phyloP scores from a whole-genome alignment of 2,888 invertebrate genomes.

The Hemaris fuciformis region DNA sequence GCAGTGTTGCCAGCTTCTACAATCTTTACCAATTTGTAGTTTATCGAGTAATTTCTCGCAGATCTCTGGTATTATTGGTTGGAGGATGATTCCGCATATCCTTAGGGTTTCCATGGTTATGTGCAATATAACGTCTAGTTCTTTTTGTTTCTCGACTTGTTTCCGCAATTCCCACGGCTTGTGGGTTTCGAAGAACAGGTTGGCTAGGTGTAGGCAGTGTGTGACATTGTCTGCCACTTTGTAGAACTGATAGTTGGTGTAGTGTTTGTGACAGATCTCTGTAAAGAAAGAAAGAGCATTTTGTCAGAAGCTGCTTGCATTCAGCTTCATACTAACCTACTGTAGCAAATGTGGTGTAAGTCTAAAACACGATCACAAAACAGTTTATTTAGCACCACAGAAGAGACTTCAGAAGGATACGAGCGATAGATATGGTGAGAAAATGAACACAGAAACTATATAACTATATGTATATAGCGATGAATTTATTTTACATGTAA shows the following conservation, averaged over 20 bases:
- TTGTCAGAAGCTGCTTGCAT: too few relatives aligned
- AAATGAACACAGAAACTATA: too few relatives aligned
- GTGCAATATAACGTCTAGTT: conserved; percentile 88
- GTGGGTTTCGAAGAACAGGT: conserved; percentile 91
- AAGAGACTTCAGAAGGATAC: too few relatives aligned
- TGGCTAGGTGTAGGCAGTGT: conserved; percentile 87
- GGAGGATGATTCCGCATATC: conserved; percentile 86
- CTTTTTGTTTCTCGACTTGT: conserved; percentile 73
- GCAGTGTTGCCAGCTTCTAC: conserved; percentile 61
- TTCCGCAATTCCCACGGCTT: conserved; percentile 95
- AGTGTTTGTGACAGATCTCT: conserved; percentile 86
- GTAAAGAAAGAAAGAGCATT: conserved; percentile 39
- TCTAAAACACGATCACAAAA: too few relatives aligned
- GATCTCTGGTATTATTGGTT: conserved; percentile 92
- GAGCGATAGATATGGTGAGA: too few relatives aligned
- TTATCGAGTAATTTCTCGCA: conserved; percentile 86
- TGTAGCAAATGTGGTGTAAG: too few relatives aligned
- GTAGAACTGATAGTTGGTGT: conserved; percentile 89
- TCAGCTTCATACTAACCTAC: too few relatives aligned
- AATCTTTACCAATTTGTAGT: conserved; percentile 69
- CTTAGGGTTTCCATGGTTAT: conserved; percentile 92
- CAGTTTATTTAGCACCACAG: too few relatives aligned
- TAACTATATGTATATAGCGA: too few relatives aligned
- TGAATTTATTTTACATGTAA: too few relatives aligned
- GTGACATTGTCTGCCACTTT: conserved; percentile 90